A percentile compares a stretch with the other conserved stretches of the same genome.
These are phyloP conservation scores for Zoanthus sociatus DNA, from an alignment of 92 coral and sea anemone species.

Conservation along the genomic window DNA sequence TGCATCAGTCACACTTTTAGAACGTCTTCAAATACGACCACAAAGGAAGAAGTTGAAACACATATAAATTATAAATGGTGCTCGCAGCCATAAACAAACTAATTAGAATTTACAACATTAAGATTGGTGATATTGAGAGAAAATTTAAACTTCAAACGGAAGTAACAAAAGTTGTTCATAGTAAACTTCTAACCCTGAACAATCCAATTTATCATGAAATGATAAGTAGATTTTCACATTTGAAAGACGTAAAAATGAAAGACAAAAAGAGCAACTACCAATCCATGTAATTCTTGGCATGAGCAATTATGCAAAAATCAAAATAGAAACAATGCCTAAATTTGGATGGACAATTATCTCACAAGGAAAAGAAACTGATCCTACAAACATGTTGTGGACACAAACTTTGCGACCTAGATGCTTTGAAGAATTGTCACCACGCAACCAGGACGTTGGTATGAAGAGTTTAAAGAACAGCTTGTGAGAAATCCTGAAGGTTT, in stretches of 20 bases:
- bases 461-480: constrained; percentile 22
- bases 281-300: constrained; percentile 60
- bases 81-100: constrained; percentile 59
- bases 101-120: constrained; percentile 49
- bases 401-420: constrained; percentile 25
- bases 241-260: constrained; percentile 58
- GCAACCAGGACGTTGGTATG: constrained; percentile 16
- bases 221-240: constrained; percentile 40
- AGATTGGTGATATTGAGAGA: constrained; percentile 55
- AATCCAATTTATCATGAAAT: constrained; percentile 47
- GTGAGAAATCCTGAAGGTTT: background rate
- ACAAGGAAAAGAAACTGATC: constrained; percentile 19
- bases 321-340: constrained; percentile 30
- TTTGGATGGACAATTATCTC: constrained; percentile 19
- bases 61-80: constrained; percentile 64
- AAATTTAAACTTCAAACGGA: constrained; percentile 53
- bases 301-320: constrained; percentile 42
- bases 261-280: constrained; percentile 68
- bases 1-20: constrained; percentile 59
- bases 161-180: constrained; percentile 67
- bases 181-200: constrained; percentile 45
- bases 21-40: constrained; percentile 46
- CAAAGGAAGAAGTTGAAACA: constrained; percentile 56
- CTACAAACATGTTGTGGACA: constrained; percentile 19
- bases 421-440: background rate